Percentiles rank a stretch among this genome's conserved stretches.
These are phyloP conservation scores for Holotrichia oblita DNA, from an alignment of 1,140 invertebrate genomes.

Conservation along the genomic window DNA sequence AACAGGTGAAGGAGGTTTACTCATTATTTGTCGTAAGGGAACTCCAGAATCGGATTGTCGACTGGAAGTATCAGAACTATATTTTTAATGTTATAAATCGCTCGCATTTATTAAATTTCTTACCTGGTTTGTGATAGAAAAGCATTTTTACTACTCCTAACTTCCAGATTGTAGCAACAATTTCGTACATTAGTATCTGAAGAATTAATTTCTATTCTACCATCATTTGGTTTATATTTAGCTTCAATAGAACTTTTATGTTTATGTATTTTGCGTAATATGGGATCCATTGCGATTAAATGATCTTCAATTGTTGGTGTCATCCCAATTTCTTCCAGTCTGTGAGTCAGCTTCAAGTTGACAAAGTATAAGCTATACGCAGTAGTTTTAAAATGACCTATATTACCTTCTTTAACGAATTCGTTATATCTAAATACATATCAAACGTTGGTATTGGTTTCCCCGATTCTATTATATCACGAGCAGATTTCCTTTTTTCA, in stretches of 20 bases:
- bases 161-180: conserved; percentile 58
- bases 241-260: conserved; percentile 64
- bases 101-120: neutral
- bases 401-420: conserved; percentile 64
- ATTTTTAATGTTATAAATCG: conserved; percentile 27
- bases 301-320: conserved; percentile 85
- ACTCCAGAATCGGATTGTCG: conserved; percentile 56
- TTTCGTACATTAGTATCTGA: conserved; percentile 61
- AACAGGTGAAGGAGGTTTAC: conserved; percentile 55
- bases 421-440: conserved; percentile 62
- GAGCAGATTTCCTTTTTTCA: conserved; percentile 74
- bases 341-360: conserved; percentile 75
- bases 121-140: conserved; percentile 46
- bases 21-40: conserved; percentile 48
- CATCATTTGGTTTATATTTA: conserved; percentile 57
- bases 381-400: conserved; percentile 8
- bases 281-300: conserved; percentile 81
- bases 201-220: conserved; percentile 62
- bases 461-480: conserved; percentile 54
- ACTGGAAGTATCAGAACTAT: conserved; percentile 43
- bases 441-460: conserved; percentile 42
- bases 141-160: conserved; percentile 48
- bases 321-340: conserved; percentile 85
- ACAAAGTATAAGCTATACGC: conserved; percentile 38
- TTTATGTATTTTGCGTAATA: conserved; percentile 82